phyloP scores from a whole-genome alignment of 2,113 vertebrate genomes.

The Telmatochromis brachygnathus region DNA sequence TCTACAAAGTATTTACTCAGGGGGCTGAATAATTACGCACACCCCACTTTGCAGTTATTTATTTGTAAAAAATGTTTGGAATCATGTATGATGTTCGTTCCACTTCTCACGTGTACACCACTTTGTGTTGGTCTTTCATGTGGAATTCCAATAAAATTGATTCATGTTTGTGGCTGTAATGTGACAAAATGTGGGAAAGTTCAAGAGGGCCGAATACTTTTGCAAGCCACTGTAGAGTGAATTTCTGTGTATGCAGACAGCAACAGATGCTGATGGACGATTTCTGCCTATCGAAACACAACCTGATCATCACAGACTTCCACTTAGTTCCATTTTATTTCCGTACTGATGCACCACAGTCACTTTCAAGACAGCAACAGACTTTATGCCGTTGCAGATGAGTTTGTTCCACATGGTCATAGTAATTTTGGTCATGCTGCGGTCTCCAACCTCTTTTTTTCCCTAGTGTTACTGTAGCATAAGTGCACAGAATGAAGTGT shows the following conservation, averaged over 20 bases:
- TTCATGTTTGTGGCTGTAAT: not conserved
- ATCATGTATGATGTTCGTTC: too few relatives aligned
- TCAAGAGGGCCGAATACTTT: not conserved
- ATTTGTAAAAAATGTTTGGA: too few relatives aligned
- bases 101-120: too few relatives aligned
- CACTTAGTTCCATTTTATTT: not conserved
- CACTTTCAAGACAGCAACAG: not conserved
- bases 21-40: too few relatives aligned
- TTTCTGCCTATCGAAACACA: not conserved
- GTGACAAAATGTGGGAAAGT: not conserved
- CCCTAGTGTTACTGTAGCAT: not conserved
- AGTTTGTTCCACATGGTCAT: not conserved
- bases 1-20: too few relatives aligned
- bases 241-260: not conserved
- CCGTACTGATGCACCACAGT: not conserved
- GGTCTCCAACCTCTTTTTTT: not conserved
- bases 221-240: not conserved
- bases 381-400: not conserved
- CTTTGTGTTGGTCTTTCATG: accelerated
- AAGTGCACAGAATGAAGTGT: not conserved
- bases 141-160: not conserved
- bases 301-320: not conserved
- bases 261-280: not conserved
- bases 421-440: not conserved
- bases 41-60: too few relatives aligned